phyloP scores from a whole-genome alignment of 2,113 vertebrate species.

The Rhizomys pruinosus region DNA sequence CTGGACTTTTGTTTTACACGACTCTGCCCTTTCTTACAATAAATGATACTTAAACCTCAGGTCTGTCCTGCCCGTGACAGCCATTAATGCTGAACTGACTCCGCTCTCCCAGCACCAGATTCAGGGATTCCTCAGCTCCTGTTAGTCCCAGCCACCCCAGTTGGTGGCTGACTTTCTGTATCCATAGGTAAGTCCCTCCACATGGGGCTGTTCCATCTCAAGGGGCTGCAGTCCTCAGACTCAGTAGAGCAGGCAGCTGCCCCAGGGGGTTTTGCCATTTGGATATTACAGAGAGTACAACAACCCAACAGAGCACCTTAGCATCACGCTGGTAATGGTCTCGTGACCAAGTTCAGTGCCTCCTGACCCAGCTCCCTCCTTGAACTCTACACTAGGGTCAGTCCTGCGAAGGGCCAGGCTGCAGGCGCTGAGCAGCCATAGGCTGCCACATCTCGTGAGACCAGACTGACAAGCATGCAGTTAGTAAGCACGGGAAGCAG shows the following conservation, averaged over 20 bases:
- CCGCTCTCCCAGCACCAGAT: too few species aligned
- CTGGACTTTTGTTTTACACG: neutral
- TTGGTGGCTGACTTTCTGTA: neutral
- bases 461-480: neutral
- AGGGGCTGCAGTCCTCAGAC: neutral
- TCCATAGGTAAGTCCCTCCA: neutral
- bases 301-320: neutral
- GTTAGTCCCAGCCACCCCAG: neutral
- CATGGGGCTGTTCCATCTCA: neutral
- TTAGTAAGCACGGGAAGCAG: neutral
- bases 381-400: neutral
- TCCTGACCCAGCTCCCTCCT: neutral
- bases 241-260: neutral
- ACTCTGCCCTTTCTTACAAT: fast-evolving
- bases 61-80: neutral
- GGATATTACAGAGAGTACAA: neutral
- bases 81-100: fast-evolving
- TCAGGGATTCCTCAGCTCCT: neutral
- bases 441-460: neutral
- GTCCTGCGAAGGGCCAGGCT: neutral
- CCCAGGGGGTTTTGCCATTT: neutral
- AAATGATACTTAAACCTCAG: neutral
- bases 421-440: neutral
- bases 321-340: neutral
- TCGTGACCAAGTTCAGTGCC: neutral